Conservation (phyloP, 2,797 vertebrate species). For the Caiman crocodilus region DNA sequence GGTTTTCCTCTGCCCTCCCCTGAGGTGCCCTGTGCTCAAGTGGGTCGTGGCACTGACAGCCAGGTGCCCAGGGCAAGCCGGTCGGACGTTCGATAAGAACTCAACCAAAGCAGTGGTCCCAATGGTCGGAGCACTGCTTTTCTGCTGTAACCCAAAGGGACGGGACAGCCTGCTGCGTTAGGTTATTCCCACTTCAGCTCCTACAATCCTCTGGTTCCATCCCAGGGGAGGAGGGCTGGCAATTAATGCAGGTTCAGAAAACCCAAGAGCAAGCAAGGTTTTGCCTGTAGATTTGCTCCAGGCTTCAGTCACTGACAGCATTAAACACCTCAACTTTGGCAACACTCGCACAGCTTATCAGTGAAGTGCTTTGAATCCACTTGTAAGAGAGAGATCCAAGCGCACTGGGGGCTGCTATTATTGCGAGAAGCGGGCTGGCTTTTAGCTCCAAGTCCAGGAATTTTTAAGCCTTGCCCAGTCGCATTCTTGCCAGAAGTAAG, state of each 20-base stretch:
- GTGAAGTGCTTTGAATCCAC: not conserved
- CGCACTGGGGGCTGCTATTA: slow-evolving; percentile 52
- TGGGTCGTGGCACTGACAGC: rapidly evolving
- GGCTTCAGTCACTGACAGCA: not conserved
- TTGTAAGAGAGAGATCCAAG: not conserved
- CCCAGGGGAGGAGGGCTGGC: not conserved
- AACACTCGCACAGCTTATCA: not conserved
- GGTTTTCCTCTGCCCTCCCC: rapidly evolving
- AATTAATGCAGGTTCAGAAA: not conserved
- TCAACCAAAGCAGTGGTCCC: rapidly evolving
- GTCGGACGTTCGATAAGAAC: not conserved
- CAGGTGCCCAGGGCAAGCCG: rapidly evolving
- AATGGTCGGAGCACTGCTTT: not conserved
- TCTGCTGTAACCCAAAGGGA: not conserved
- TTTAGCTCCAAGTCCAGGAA: not conserved
- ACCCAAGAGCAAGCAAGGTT: not conserved
- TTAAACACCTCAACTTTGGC: slow-evolving; percentile 52
- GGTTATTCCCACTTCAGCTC: rapidly evolving
- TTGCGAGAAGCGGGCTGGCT: slow-evolving; percentile 8
- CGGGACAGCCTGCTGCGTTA: rapidly evolving
- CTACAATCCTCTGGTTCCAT: not conserved
- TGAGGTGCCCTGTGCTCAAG: not conserved
- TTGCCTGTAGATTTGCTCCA: not conserved
- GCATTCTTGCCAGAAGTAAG: not conserved
- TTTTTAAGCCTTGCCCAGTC: not conserved